Conservation (phyloP, 2,113 vertebrate genomes). For the Jacana jacana region DNA sequence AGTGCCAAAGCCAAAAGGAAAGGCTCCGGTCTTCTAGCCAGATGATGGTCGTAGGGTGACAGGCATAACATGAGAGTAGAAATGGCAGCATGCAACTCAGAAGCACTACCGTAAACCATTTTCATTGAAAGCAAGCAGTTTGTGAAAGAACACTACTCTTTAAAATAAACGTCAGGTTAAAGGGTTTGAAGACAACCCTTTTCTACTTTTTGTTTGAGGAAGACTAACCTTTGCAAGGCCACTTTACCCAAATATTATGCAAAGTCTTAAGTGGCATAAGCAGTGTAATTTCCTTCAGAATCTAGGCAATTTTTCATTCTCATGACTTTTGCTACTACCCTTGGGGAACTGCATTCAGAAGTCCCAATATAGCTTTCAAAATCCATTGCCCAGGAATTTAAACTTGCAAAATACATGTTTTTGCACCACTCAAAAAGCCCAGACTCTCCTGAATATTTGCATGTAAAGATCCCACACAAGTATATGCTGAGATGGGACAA, state of each 20-base stretch:
- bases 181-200: background rate
- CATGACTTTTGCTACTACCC: background rate
- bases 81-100: background rate
- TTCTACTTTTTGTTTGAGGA: background rate
- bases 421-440: background rate
- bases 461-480: background rate
- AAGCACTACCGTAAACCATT: background rate
- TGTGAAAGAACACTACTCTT: background rate
- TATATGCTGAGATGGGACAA: background rate
- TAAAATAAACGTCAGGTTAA: background rate
- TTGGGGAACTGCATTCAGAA: background rate
- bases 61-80: background rate
- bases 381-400: background rate
- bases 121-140: background rate
- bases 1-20: background rate
- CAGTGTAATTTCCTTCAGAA: conserved; percentile 1
- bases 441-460: background rate
- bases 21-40: background rate
- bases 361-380: background rate
- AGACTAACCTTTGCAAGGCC: background rate
- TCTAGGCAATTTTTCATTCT: conserved; percentile 15
- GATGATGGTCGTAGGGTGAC: background rate
- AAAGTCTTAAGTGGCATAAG: background rate
- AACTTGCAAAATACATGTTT: background rate
- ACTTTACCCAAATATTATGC: conserved; percentile 11